These are phyloP conservation scores for Poecilobothrus nobilitatus DNA, from an alignment of 2,888 invertebrate genomes.

Conservation along the genomic window DNA sequence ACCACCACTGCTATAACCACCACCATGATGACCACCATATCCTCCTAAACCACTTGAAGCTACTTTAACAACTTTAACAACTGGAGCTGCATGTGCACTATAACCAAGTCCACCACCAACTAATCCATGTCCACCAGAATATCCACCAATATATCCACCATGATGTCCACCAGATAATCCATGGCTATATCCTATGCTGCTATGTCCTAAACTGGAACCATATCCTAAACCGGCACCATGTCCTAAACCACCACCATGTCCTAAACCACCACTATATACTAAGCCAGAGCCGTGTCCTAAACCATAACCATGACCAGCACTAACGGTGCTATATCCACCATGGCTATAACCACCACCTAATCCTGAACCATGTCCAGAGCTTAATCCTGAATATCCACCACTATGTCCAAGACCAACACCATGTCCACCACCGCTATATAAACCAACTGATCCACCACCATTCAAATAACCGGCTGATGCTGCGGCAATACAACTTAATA, in stretches of 20 bases:
- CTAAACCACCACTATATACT: neutral
- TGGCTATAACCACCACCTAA: neutral
- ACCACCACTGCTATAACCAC: no score
- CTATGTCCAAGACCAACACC: neutral
- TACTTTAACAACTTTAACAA: no score
- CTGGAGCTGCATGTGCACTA: no score
- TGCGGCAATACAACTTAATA: slow-evolving; percentile 30
- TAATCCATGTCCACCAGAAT: no score
- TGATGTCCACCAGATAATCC: no score
- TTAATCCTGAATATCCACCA: neutral
- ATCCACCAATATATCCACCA: no score
- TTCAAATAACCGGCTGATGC: slow-evolving; percentile 18
- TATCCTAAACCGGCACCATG: neutral
- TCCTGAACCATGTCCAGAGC: neutral
- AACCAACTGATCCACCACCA: neutral
- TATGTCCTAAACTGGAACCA: neutral
- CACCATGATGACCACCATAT: no score
- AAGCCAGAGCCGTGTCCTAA: neutral
- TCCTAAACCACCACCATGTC: neutral
- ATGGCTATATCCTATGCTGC: no score
- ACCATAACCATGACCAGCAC: neutral
- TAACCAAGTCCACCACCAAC: no score
- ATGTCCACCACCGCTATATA: slow-evolving; percentile 2
- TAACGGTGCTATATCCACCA: neutral
- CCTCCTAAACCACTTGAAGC: no score